Conservation (phyloP, 2,797 vertebrate species). For the Scolopax rusticola region DNA sequence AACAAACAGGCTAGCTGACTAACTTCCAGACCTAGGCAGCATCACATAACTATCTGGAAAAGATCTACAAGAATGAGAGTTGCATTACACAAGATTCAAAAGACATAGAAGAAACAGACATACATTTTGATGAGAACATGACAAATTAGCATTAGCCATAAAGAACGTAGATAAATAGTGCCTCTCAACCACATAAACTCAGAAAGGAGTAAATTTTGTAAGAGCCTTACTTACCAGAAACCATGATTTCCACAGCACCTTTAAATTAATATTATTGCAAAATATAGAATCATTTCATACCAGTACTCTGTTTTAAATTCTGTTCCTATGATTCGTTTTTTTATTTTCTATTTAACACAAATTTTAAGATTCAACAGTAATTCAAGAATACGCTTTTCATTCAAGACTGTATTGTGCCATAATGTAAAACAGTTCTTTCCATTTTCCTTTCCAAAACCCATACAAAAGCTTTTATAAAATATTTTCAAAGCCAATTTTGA, state of each 20-base stretch:
- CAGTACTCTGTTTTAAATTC: not conserved
- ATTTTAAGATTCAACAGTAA: not conserved
- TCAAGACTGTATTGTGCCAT: not conserved
- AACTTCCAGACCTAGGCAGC: not conserved
- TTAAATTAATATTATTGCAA: not conserved
- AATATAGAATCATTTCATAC: not conserved
- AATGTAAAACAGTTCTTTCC: not conserved
- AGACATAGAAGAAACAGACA: not conserved
- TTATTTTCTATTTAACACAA: not conserved
- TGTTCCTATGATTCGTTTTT: not conserved
- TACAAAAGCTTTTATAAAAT: not conserved
- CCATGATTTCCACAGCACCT: not conserved
- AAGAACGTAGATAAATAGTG: not conserved
- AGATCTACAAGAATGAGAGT: not conserved
- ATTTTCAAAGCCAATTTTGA: not conserved
- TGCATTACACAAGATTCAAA: not conserved
- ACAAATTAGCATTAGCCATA: not conserved
- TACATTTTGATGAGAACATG: not conserved
- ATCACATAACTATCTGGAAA: not conserved
- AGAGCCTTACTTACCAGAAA: not conserved
- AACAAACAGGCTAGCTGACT: not conserved
- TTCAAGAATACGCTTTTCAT: not conserved
- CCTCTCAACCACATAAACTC: not conserved
- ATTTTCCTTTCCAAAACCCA: not conserved
- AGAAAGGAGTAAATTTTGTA: not conserved